Evolutionary conservation across 2,113 vertebrate species (phyloP).

Genomic region (Aphyosemion australe): DNA sequence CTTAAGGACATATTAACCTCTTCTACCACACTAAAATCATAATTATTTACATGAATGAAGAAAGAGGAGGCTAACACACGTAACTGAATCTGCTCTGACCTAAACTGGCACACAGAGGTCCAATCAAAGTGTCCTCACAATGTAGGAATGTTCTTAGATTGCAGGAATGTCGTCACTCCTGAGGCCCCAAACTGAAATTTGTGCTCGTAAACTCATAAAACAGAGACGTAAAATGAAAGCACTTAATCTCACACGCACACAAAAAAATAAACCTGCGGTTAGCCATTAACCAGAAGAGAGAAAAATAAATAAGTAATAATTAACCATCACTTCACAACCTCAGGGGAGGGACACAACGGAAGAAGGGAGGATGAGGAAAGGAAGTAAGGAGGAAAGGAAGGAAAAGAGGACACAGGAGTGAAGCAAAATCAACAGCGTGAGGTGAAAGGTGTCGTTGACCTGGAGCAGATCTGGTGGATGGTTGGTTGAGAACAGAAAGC

Average conservation of each 20-base stretch:
- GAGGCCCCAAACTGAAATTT: constrained; percentile 18
- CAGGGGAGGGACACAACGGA: constrained; percentile 16
- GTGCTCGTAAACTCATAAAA: constrained; percentile 7
- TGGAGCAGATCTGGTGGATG: background rate
- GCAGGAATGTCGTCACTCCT: constrained; percentile 16
- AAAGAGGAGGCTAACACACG: background rate
- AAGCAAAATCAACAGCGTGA: background rate
- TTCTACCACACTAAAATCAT: background rate
- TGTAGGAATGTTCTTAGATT: constrained; percentile 16
- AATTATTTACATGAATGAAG: constrained; percentile 24
- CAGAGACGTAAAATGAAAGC: background rate
- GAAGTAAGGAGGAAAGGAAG: background rate
- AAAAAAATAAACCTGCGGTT: constrained; percentile 4
- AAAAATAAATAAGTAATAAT: constrained; percentile 36
- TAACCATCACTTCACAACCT: constrained; percentile 33
- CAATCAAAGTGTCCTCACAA: constrained; percentile 5
- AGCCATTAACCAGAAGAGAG: constrained; percentile 17
- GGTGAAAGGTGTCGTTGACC: background rate
- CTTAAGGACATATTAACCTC: background rate
- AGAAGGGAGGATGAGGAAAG: constrained; percentile 4
- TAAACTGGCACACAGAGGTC: background rate
- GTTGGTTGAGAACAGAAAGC: background rate
- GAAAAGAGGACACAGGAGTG: background rate
- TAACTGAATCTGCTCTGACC: background rate
- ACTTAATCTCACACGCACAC: background rate